Base-by-base conservation (phyloP, 2,113 vertebrate genomes). In the Centropus bengalensis region DNA sequence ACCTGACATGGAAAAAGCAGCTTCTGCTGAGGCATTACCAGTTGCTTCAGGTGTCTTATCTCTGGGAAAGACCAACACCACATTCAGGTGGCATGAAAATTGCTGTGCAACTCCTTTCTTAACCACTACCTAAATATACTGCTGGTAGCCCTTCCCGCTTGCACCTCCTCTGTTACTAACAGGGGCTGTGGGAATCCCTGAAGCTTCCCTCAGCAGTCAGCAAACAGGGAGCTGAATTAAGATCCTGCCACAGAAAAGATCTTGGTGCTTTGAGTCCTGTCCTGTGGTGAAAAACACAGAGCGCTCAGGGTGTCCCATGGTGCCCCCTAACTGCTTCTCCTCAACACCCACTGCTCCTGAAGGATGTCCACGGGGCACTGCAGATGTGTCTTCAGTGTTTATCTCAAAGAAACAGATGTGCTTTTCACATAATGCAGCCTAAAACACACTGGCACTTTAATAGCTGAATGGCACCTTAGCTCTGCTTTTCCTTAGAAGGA, bases 401-500 rank as follows among this genome's bases (percentile, higher is more conserved):
- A 54, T 69, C 87, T 92, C 75, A 51, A 28, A 93, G 33, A 36
- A 84, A 74, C 58, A 94, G 49, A 38, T 56, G 64, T 33, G 68
- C 23, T 55, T 84, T 81, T 69, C 58, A 77, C 8, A 77, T 38
- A 79, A 59, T 4, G 21, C 8, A 33, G 47, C 66, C 59, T 82
- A 14, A 86, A 89, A 49, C 10, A 11, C 54, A 58, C 90, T 86
- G 91, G 88, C 5, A 13, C 89, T 91, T 95, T 91, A 95, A 88
- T 16, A 93, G 73, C 63, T 38, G 9, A 93, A 38, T 77, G 56
- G 88, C 86, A 96, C 82, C 74, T 75, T 26, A 93, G n/a, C 66
- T 91, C 71, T 12, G 28, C 64, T 92, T 95, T 92, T 91, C 88
- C 84, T 86, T 69, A 77, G 62, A 91, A 96, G 97, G 96, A 97